Evolutionary conservation across 1,140 invertebrate genomes (phyloP), one percentile per base, ranked within the genome.

Genomic region (Contarinia nasturtii): DNA sequence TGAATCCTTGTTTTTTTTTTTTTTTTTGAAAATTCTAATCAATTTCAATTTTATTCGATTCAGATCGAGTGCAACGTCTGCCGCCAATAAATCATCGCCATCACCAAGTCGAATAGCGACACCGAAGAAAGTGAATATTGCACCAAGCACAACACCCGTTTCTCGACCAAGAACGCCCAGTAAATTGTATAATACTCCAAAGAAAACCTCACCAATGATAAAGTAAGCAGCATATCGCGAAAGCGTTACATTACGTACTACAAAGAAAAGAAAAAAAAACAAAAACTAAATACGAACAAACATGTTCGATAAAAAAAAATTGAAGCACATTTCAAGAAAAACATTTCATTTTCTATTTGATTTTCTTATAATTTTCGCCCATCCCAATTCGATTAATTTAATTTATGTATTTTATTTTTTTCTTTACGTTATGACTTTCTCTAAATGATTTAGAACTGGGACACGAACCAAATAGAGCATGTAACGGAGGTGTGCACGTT

Each of bases 81-180:
- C 21, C 14, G 14, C 20, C 12, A 22, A 22, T 36, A 50, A 50
- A 41, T 34, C 14, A 20, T 22, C 48, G 17, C 56, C 59, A 44
- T 64, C 61, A 21, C 61, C 61, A 44, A 63, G 61, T 45, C 59
- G 58, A 47, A 57, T 64, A 22, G 54, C 60, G 37, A 58, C 59
- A 37, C 61, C 61, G 2, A 64, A 64, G 45, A 60, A 61, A 8
- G 27, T 27, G 27, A 27, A 27, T 10, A 27, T 27, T 10, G 27
- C 27, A 27, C 63, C 63, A 2, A 47, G 46, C 33, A 21, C 34
- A 40, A 33, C 34, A 2, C 17, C 44, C 17, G 17, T 43, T 15
- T 14, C 33, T 19, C 36, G 33, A 22, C 48, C 48, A 38, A 18
- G 48, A 12, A 49, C 48, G 21, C 48, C 48, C 21, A 49, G 43